phyloP scores from a whole-genome alignment of 2,888 invertebrate species.

The Mythimna lalbum region DNA sequence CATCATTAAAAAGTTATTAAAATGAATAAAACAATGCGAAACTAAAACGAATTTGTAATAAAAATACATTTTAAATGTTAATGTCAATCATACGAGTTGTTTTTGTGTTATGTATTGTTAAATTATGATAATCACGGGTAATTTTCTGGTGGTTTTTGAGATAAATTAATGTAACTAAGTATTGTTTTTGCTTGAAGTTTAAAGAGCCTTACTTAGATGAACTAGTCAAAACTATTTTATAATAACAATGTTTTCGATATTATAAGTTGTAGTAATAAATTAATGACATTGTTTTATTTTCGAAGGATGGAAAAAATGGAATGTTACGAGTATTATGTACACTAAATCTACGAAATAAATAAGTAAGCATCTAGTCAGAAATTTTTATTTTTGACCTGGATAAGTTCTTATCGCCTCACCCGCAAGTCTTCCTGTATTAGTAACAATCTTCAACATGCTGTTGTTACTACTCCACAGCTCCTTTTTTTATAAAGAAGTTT shows the following conservation, averaged over 20 bases:
- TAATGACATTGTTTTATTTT: too few relatives aligned
- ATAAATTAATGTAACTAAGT: conserved; percentile 1
- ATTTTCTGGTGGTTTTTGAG: conserved; percentile 14
- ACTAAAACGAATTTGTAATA: conserved; percentile 22
- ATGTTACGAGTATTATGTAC: too few relatives aligned
- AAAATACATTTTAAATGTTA: conserved; percentile 27
- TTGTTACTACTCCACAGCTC: too few relatives aligned
- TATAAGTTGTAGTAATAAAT: not conserved
- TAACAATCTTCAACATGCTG: too few relatives aligned
- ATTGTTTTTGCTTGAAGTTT: conserved; percentile 17
- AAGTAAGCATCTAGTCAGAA: too few relatives aligned
- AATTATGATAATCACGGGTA: conserved; percentile 46
- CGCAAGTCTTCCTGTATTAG: too few relatives aligned
- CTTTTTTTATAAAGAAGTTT: not conserved
- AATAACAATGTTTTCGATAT: not conserved
- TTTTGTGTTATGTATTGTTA: conserved; percentile 20
- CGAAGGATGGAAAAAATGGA: too few relatives aligned
- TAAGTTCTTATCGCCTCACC: too few relatives aligned
- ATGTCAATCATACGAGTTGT: conserved; percentile 40
- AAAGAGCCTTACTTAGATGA: conserved; percentile 27
- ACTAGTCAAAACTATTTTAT: conserved; percentile 4
- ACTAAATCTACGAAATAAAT: too few relatives aligned
- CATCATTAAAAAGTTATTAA: conserved; percentile 15
- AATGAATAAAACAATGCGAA: conserved; percentile 27
- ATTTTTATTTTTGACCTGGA: too few relatives aligned